phyloP scores from a whole-genome alignment of 1,140 invertebrate species.

The Calephelis nemesis region DNA sequence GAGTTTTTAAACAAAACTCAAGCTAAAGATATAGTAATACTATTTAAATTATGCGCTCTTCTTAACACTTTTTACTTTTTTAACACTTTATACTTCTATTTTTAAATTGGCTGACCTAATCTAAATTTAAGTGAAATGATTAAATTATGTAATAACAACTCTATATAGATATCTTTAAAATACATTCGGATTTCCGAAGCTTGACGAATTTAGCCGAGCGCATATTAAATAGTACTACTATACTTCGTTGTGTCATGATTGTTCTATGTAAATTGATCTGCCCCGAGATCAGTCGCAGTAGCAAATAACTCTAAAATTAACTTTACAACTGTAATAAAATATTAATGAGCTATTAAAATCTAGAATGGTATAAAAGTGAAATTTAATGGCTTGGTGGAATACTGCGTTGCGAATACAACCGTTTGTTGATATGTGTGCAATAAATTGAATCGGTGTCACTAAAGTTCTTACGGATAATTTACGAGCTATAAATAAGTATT shows the following conservation, averaged over 20 bases:
- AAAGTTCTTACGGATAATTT: constrained; percentile 17
- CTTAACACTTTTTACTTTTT: no score
- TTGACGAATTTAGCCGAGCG: no score
- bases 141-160: no score
- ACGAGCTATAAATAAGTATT: not conserved
- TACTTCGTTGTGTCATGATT: not conserved
- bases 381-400: constrained; percentile 61
- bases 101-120: no score
- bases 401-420: constrained; percentile 57
- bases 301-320: constrained; percentile 72
- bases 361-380: constrained; percentile 74
- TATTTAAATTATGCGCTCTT: no score
- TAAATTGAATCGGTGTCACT: constrained; percentile 50
- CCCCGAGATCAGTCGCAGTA: constrained; percentile 64
- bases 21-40: no score
- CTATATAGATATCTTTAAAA: no score
- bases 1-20: no score
- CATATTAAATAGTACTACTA: no score
- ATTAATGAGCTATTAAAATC: constrained; percentile 76
- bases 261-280: constrained; percentile 11
- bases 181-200: no score
- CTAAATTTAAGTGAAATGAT: no score
- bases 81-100: no score
- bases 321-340: constrained; percentile 70
- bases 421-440: constrained; percentile 55